Conservation (phyloP, 2,797 vertebrate genomes). For the Hydrocynus forskahlii region DNA sequence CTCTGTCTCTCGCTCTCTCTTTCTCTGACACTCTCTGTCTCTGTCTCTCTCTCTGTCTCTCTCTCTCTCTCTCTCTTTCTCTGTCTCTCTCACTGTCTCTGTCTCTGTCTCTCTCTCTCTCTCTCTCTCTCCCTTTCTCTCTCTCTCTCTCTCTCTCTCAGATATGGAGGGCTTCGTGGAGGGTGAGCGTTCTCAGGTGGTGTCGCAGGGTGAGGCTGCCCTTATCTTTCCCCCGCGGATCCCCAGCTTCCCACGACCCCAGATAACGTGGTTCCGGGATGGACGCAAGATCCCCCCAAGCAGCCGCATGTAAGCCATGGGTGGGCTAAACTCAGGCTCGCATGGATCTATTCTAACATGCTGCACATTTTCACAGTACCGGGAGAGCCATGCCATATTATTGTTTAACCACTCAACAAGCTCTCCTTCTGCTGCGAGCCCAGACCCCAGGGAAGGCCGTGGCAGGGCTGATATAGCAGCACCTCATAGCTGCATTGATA, state of each 20-base stretch:
- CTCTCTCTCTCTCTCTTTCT: constrained; percentile 31
- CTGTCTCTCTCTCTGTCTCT: constrained; percentile 31
- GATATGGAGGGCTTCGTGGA: constrained; percentile 97
- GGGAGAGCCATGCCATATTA: constrained; percentile 11
- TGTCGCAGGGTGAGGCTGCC: constrained; percentile 91
- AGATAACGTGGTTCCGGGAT: constrained; percentile 98
- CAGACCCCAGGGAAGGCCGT: constrained; percentile 27
- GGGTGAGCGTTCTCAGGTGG: constrained; percentile 82
- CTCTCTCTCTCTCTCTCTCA: constrained; percentile 61
- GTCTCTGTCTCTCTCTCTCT: constrained; percentile 23
- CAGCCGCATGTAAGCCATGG: constrained; percentile 89
- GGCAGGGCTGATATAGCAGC: constrained; percentile 70
- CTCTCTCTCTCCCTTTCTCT: constrained; percentile 30
- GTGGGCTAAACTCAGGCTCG: not conserved
- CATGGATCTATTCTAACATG: constrained; percentile 5
- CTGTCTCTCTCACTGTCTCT: constrained; percentile 28
- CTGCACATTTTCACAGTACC: not conserved
- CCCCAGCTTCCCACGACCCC: constrained; percentile 93
- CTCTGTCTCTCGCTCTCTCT: no score
- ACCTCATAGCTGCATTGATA: constrained; percentile 69
- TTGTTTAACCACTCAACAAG: constrained; percentile 40
- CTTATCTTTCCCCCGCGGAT: constrained; percentile 88
- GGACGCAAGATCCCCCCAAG: constrained; percentile 97
- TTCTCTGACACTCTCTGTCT: constrained; percentile 36
- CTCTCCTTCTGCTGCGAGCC: constrained; percentile 11